Evolutionary conservation across 2,113 vertebrate species (phyloP).

Genomic region (Suricata suricatta): DNA sequence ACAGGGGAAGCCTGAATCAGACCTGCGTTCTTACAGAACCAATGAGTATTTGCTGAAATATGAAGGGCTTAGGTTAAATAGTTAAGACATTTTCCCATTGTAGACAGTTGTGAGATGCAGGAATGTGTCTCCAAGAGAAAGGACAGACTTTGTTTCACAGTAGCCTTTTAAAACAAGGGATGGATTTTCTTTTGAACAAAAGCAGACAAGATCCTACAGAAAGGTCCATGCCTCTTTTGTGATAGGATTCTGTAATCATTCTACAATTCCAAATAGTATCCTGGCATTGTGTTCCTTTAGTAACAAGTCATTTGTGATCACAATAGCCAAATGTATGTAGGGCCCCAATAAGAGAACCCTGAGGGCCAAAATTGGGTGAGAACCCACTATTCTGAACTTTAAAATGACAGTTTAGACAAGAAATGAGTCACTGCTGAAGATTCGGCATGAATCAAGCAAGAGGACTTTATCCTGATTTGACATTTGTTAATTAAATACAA

Average conservation of each 20-base stretch:
- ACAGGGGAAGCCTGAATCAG: no score
- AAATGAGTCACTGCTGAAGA: neutral
- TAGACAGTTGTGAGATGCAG: neutral
- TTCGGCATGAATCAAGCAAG: neutral
- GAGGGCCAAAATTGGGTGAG: neutral
- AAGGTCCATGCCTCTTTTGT: neutral
- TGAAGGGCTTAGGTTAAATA: neutral
- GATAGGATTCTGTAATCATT: neutral
- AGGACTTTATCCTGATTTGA: neutral
- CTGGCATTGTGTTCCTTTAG: neutral
- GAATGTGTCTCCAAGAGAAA: neutral
- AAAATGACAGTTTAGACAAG: neutral
- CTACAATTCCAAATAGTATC: neutral
- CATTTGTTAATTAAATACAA: conserved; percentile 27
- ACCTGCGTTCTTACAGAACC: neutral
- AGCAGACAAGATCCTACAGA: neutral
- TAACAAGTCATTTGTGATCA: neutral
- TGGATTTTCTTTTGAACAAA: neutral
- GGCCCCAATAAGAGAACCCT: neutral
- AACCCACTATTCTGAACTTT: neutral
- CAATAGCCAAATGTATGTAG: neutral
- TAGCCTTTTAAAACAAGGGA: neutral
- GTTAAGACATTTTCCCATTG: neutral
- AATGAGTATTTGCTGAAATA: neutral
- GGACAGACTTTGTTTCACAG: neutral